Percentiles rank a stretch among this genome's conserved stretches.
phyloP scores from a whole-genome alignment of 2,888 invertebrate species.

The Lucinisca nassula region DNA sequence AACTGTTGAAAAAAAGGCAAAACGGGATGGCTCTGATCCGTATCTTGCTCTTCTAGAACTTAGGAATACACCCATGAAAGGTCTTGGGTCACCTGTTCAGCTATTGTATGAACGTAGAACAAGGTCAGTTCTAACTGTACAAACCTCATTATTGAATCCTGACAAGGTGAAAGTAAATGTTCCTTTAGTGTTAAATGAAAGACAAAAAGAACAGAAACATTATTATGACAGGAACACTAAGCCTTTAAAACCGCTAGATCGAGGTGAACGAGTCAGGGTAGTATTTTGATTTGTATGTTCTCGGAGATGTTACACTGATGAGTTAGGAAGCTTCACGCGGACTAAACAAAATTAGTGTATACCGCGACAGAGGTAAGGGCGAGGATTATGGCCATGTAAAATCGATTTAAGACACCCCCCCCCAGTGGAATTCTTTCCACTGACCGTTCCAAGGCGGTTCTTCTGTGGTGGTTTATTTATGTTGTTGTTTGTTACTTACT shows the following conservation, averaged over 20 bases:
- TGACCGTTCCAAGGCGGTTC: too few relatives aligned
- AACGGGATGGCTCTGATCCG: constrained; percentile 44
- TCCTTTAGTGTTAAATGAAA: not conserved
- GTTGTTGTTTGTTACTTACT: too few relatives aligned
- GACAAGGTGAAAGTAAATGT: not conserved
- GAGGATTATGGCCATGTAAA: too few relatives aligned
- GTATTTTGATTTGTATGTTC: too few relatives aligned
- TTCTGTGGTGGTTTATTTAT: too few relatives aligned
- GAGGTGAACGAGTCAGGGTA: too few relatives aligned
- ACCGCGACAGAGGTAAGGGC: too few relatives aligned
- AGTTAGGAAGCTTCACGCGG: too few relatives aligned
- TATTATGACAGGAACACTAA: constrained; percentile 20
- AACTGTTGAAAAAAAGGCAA: constrained; percentile 56
- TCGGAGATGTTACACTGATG: too few relatives aligned
- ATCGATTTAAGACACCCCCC: too few relatives aligned
- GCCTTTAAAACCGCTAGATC: not conserved
- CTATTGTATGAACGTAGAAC: constrained; percentile 53
- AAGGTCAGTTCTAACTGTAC: constrained; percentile 43
- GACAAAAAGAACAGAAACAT: constrained; percentile 25
- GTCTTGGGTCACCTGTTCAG: constrained; percentile 47
- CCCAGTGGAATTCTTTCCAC: too few relatives aligned
- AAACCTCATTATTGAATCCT: not conserved
- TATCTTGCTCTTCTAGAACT: constrained; percentile 61
- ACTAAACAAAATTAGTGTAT: too few relatives aligned
- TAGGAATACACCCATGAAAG: constrained; percentile 58